A percentile compares a stretch with the other conserved stretches of the same genome.
These are phyloP conservation scores for Nephrotoma appendiculata DNA, from an alignment of 2,888 invertebrate species.

Conservation along the genomic window DNA sequence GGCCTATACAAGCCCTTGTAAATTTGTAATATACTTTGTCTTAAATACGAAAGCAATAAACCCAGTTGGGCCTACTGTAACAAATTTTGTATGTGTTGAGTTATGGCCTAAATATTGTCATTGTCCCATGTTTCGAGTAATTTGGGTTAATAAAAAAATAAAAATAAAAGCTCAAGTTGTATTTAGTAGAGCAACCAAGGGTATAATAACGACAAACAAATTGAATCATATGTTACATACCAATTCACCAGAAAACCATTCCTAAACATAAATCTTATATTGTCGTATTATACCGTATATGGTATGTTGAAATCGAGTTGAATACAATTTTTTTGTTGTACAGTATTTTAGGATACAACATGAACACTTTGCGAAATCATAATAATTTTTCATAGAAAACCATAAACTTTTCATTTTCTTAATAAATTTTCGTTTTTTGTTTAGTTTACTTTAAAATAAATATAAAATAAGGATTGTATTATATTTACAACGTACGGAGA, in stretches of 20 bases:
- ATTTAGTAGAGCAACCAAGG: neutral
- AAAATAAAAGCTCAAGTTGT: neutral
- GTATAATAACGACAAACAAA: neutral
- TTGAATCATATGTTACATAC: neutral
- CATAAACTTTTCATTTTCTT: neutral
- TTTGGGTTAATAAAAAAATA: neutral
- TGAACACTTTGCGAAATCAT: neutral
- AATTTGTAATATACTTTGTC: too few relatives aligned
- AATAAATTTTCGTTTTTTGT: neutral
- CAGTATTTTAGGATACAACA: neutral
- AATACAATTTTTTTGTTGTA: too few relatives aligned
- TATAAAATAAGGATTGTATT: neutral
- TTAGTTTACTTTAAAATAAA: neutral
- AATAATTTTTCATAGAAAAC: neutral
- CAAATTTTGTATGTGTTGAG: neutral
- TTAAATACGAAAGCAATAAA: neutral
- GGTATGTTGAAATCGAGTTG: too few relatives aligned
- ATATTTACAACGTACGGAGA: neutral
- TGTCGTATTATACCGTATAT: neutral
- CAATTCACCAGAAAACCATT: neutral
- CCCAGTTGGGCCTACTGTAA: neutral
- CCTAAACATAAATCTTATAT: neutral
- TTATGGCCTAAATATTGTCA: neutral
- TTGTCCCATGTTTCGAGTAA: neutral
- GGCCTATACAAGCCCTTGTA: too few relatives aligned